phyloP scores from a whole-genome alignment of 2,888 invertebrate genomes.

The Nomada ferruginata region DNA sequence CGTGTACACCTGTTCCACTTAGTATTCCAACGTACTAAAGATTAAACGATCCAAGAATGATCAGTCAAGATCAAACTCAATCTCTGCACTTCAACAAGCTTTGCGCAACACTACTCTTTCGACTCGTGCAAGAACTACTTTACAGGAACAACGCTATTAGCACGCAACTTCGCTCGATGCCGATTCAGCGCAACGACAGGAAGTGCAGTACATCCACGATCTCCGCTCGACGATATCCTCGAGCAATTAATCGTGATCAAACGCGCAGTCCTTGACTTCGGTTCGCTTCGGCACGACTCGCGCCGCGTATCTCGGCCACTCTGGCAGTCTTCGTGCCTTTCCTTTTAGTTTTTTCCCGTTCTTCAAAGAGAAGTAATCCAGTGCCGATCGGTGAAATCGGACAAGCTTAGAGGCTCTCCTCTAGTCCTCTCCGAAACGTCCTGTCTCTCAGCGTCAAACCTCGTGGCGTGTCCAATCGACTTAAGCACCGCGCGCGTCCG shows the following conservation, averaged over 20 bases:
- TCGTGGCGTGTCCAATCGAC: slow-evolving; percentile 61
- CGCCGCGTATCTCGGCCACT: slow-evolving; percentile 5
- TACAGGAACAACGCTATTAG: background rate
- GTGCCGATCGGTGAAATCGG: slow-evolving; percentile 49
- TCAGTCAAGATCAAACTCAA: background rate
- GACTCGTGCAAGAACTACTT: slow-evolving; percentile 5
- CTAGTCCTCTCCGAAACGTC: slow-evolving; percentile 11
- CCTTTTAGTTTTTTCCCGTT: background rate
- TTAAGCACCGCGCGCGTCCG: slow-evolving; percentile 41
- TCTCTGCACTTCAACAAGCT: background rate
- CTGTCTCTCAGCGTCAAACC: slow-evolving; percentile 20
- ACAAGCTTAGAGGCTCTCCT: slow-evolving; percentile 22
- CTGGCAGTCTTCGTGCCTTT: slow-evolving; percentile 18
- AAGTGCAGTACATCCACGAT: slow-evolving; percentile 18
- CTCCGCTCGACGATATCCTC: background rate
- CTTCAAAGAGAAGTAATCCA: slow-evolving; percentile 19
- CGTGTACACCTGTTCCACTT: too few species aligned
- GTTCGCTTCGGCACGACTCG: slow-evolving; percentile 14
- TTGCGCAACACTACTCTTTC: background rate
- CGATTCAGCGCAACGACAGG: slow-evolving; percentile 19
- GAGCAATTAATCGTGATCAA: slow-evolving; percentile 28
- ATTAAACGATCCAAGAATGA: background rate
- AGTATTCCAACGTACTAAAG: too few species aligned
- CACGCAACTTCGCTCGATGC: background rate
- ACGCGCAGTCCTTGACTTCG: slow-evolving; percentile 17